Conservation (phyloP, 2,888 invertebrate species). For the Brachypterus glaber region DNA sequence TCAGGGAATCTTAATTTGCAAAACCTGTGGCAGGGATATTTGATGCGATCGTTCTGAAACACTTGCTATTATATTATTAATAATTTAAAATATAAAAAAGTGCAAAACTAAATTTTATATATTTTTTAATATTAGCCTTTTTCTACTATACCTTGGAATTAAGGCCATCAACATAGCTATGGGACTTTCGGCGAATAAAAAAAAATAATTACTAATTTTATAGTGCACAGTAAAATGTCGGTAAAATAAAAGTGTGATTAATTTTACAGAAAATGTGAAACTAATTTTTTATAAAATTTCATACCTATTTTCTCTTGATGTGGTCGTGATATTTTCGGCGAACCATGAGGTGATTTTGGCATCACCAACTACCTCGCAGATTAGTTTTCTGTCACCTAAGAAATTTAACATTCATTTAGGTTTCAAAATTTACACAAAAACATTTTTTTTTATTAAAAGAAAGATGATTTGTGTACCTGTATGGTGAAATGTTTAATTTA, state of each 20-base stretch:
- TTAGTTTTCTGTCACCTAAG: conserved; percentile 74
- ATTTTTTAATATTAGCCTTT: no score
- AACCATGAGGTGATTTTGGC: conserved; percentile 84
- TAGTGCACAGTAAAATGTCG: background rate
- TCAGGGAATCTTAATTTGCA: no score
- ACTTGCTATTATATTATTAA: no score
- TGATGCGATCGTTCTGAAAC: no score
- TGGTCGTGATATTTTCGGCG: conserved; percentile 60
- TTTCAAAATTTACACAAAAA: background rate
- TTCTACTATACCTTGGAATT: conserved; percentile 79
- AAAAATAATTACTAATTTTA: conserved; percentile 17
- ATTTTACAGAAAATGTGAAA: background rate
- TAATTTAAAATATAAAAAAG: no score
- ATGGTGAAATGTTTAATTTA: no score
- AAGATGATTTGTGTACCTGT: no score
- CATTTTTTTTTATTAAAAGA: no score
- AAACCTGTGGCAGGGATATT: no score
- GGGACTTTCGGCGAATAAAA: conserved; percentile 50
- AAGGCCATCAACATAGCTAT: conserved; percentile 89
- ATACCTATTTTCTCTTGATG: conserved; percentile 63
- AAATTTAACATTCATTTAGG: conserved; percentile 17
- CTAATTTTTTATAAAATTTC: conserved; percentile 43
- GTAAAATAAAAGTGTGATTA: conserved; percentile 2
- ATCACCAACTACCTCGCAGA: conserved; percentile 79
- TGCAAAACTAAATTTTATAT: no score